These are phyloP conservation scores for Lypha dubia DNA, from an alignment of 2,888 invertebrate genomes.

Conservation along the genomic window DNA sequence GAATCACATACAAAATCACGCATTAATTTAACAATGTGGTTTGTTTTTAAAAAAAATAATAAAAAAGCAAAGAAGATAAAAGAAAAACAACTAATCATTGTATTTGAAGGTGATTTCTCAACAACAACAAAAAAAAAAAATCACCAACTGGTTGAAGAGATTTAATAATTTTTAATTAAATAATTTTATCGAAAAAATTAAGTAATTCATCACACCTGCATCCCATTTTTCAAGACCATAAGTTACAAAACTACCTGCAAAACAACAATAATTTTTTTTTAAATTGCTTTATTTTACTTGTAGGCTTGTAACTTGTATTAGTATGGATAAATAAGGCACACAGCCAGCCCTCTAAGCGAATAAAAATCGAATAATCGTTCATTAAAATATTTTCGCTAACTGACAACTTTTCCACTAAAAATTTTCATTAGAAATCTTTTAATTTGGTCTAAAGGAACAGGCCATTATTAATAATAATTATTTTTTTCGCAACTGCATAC, in stretches of 20 bases:
- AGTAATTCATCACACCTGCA: neutral
- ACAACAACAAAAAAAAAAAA: too few relatives aligned
- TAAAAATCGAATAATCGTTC: too few relatives aligned
- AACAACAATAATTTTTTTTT: too few relatives aligned
- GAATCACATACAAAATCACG: conserved; percentile 38
- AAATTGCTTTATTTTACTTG: too few relatives aligned
- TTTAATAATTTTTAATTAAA: conserved; percentile 19
- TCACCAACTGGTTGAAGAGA: neutral
- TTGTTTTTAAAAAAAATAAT: conserved; percentile 8
- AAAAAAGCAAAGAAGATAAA: too few relatives aligned
- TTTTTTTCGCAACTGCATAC: neutral
- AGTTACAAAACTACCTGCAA: too few relatives aligned
- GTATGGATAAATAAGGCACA: too few relatives aligned
- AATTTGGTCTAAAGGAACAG: neutral
- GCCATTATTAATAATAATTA: neutral
- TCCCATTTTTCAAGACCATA: too few relatives aligned
- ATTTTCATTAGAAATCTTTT: neutral
- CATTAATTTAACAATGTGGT: conserved; percentile 37
- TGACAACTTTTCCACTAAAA: neutral
- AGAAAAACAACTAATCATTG: conserved; percentile 1
- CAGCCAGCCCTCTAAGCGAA: too few relatives aligned
- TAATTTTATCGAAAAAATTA: neutral
- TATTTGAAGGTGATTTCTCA: conserved; percentile 14
- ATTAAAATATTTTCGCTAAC: too few relatives aligned
- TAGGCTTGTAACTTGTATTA: too few relatives aligned